Base-by-base conservation (phyloP, 2,113 vertebrate species). In the Fukomys damarensis region DNA sequence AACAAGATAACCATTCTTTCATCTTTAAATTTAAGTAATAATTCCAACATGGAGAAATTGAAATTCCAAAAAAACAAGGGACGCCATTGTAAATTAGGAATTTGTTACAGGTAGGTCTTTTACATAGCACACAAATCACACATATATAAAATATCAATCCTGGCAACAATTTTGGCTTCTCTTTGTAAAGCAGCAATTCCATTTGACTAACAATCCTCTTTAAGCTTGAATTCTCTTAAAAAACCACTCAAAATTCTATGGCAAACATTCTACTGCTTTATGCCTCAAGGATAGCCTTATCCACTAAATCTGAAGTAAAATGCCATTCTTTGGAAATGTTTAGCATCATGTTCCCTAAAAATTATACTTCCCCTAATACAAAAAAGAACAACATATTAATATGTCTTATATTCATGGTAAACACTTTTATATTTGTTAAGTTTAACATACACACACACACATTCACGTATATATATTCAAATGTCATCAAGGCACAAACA, bases 121-220 rank as follows among this genome's bases (percentile, higher is more conserved):
- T 46, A 85, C 65, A 3, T 86, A 77, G 46, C 16, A 89, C 26
- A 89, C 26, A 91, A 89, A 91, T 89, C 10, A 83, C 5, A 91
- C 0, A 66, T 26, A 2, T n/a, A 81, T 41, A 13, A 58, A 82
- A 19, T 54, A 72, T 19, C 46, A 94, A 86, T 86, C 90, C 19
- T 79, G 38, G n/a, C 32, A 94, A 76, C 5, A 92, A 66, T 86
- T 87, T 79, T 28, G 2, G 10, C 35, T 66, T 35, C 4, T 2
- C 1, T 49, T 4, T 3, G 28, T 43, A 32, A 59, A 82, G 65
- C 28, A 61, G 1, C 16, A 68, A 91, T 61, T 79, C 13, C 52
- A 72, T 95, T 95, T 88, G 52, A 89, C 49, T 84, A 95, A 74
- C 16, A 93, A 93, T 95, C 38, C 38, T 63, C 91, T 83, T 46